A percentile compares a stretch with the other conserved stretches of the same genome.
Evolutionary conservation across 2,888 invertebrate species (phyloP).

Genomic region (Tupiocoris notatus): DNA sequence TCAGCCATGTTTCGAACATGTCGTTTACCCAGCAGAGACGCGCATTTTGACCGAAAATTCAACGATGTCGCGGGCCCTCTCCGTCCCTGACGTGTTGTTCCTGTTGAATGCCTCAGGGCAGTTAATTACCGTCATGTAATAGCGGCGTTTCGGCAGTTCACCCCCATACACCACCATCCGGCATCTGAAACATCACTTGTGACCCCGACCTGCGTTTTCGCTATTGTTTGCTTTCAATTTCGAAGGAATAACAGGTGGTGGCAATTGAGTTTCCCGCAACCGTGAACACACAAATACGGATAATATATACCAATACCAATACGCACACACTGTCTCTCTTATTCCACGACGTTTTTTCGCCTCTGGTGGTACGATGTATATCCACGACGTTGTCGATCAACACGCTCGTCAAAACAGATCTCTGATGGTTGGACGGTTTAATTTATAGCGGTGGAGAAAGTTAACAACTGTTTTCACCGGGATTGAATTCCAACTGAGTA

Average conservation of each 20-base stretch:
- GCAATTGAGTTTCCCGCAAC: constrained; percentile 21
- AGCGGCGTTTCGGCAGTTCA: constrained; percentile 23
- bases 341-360: background rate
- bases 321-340: background rate
- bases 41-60: background rate
- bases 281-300: background rate
- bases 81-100: constrained; percentile 13
- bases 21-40: background rate
- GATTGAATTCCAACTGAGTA: too few relatives aligned
- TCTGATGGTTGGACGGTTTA: background rate
- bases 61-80: background rate
- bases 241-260: constrained; percentile 34
- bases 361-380: background rate
- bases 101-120: constrained; percentile 19
- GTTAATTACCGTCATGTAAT: constrained; percentile 35
- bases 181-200: background rate
- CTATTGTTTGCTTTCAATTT: constrained; percentile 39
- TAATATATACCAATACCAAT: background rate
- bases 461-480: background rate
- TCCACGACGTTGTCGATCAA: too few relatives aligned
- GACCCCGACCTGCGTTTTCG: constrained; percentile 20
- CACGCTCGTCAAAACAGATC: background rate
- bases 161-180: background rate
- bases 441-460: background rate
- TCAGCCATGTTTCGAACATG: background rate